These are phyloP conservation scores for Lithosia quadra DNA, from an alignment of 2,888 invertebrate genomes.

Conservation along the genomic window DNA sequence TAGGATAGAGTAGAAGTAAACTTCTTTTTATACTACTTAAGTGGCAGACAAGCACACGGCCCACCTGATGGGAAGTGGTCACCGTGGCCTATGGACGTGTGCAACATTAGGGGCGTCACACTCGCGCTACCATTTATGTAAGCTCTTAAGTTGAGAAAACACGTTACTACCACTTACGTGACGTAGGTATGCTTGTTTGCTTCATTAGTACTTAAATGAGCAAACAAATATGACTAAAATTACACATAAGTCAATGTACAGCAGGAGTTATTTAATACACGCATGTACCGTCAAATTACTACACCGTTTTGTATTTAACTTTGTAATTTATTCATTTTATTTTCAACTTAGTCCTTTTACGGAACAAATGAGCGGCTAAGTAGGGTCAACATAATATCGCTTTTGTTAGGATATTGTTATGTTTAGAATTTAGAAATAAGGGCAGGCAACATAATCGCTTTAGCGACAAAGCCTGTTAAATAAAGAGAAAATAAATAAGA, in stretches of 20 bases:
- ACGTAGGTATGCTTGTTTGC: neutral
- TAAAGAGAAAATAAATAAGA: too few species aligned
- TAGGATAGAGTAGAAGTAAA: too few species aligned
- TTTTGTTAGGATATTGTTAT: neutral
- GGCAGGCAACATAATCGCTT: too few species aligned
- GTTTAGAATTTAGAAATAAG: neutral
- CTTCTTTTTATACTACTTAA: too few species aligned
- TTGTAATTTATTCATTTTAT: constrained; percentile 13
- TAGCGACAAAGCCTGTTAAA: too few species aligned
- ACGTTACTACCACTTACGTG: too few species aligned
- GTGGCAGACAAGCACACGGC: too few species aligned
- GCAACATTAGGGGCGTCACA: too few species aligned
- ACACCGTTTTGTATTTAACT: neutral
- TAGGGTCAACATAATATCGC: neutral
- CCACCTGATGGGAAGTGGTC: too few species aligned
- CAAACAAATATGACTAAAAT: neutral
- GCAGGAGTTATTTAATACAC: neutral
- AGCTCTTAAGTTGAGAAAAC: too few species aligned
- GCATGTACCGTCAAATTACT: neutral
- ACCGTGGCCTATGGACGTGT: too few species aligned
- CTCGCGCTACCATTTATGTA: too few species aligned
- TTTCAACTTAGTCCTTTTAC: neutral
- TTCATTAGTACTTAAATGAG: neutral
- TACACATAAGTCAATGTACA: neutral
- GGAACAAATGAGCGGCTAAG: neutral